Percentiles rank a stretch among this genome's conserved stretches.
Evolutionary conservation across 1,140 invertebrate genomes (phyloP).

Genomic region (Ceratina japonica): DNA sequence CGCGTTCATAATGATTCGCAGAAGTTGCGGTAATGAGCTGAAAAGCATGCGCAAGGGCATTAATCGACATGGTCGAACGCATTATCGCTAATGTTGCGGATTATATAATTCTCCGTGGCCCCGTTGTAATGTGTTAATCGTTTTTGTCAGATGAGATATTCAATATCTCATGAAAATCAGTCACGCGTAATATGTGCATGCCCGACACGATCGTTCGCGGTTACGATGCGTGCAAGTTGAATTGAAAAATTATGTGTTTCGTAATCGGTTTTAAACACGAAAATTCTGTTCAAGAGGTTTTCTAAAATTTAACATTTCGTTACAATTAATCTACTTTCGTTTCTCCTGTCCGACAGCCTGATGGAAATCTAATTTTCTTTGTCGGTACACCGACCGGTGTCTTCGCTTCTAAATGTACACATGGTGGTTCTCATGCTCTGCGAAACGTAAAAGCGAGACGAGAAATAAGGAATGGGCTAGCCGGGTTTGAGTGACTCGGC

Average conservation of each 20-base stretch:
- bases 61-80: constrained; percentile 39
- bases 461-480: constrained; percentile 2
- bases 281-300: too few species aligned
- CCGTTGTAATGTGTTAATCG: constrained; percentile 28
- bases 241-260: too few species aligned
- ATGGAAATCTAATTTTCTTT: background rate
- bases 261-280: too few species aligned
- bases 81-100: constrained; percentile 39
- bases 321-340: too few species aligned
- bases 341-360: too few species aligned
- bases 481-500: constrained; percentile 12
- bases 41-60: constrained; percentile 9
- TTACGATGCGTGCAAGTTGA: too few species aligned
- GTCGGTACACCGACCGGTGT: constrained; percentile 17
- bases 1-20: background rate
- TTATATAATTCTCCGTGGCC: constrained; percentile 35
- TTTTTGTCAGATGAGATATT: constrained; percentile 25
- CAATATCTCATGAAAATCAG: constrained; percentile 38
- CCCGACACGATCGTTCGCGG: background rate
- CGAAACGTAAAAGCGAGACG: constrained; percentile 7
- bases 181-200: background rate
- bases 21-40: background rate
- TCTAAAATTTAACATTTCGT: too few species aligned
- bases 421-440: background rate
- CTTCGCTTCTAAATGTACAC: background rate